Evolutionary conservation across 2,888 invertebrate genomes (phyloP).

Genomic region (Linyphia triangularis): DNA sequence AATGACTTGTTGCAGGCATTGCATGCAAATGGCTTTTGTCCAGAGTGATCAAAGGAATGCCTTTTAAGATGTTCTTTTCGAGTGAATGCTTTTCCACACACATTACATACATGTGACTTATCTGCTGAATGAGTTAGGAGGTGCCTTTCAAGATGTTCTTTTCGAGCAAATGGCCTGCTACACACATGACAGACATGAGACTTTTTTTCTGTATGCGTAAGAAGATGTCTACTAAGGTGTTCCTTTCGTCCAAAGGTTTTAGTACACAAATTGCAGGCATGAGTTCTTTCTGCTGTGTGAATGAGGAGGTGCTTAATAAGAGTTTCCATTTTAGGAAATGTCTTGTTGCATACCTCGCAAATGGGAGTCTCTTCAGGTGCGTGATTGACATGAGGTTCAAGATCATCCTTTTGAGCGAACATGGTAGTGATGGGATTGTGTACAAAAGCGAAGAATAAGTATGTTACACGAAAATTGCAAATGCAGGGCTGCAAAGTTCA

Average conservation of each 20-base stretch:
- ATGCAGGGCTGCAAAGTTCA: too few species aligned
- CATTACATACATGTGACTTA: neutral
- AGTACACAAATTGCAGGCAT: neutral
- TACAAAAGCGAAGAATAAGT: too few species aligned
- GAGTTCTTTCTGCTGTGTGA: neutral
- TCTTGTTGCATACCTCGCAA: neutral
- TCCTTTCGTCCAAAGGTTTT: neutral
- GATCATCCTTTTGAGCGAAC: neutral
- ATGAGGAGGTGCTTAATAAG: neutral
- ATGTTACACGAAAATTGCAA: too few species aligned
- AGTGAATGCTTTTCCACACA: neutral
- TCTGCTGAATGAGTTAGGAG: neutral
- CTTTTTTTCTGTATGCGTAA: neutral
- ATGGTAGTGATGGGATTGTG: too few species aligned
- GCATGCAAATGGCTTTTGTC: neutral
- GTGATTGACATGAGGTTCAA: neutral
- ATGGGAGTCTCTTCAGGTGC: neutral
- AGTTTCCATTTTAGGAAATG: neutral
- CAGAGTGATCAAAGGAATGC: neutral
- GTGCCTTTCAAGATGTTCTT: neutral
- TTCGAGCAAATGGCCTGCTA: neutral
- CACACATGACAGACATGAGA: neutral
- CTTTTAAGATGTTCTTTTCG: neutral
- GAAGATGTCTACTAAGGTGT: neutral
- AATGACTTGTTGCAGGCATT: neutral